Evolutionary conservation across 1,140 invertebrate species (phyloP), one percentile per base, ranked within the genome.

Genomic region (Mylabris phalerata): DNA sequence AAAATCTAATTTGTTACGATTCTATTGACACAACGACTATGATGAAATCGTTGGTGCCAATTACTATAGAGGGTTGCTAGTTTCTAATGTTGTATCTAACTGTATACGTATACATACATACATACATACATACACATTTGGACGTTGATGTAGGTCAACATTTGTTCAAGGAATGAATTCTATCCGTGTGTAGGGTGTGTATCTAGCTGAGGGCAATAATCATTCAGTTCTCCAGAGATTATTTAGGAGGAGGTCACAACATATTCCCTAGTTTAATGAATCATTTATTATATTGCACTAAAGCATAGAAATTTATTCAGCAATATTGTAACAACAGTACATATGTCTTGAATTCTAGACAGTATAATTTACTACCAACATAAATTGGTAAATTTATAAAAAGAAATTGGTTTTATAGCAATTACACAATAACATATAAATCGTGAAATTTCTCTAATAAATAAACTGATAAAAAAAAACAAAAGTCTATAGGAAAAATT

Each of bases 81-180:
- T 54, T 52, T 52, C 50, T 25, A 52, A 52, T 52, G 50, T 40
- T 54, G 51, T 45, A 45, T 41, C 19, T 19, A 19, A 19, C 19
- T 19, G 19, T 19, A 19, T 19, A 19, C 19, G 19, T 19, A 19
- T 19, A 19, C 19, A 19, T 19, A 19, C 19, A 19, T 19, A 19
- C 19, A 19, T 19, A 19, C 19, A 19, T 32, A 32, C 7, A 32
- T 32, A 32, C 32, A 32, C 32, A 32, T 7, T 32, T 54, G 51
- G 51, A 26, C 40, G 51, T 42, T 54, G 51, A 54, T 54, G 50
- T 50, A 61, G 49, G 59, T 61, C 48, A 61, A 61, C 59, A 61
- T 61, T 61, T 61, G 54, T 61, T 44, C 59, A 56, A 50, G 52
- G 47, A 61, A 61, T 61, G 59, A 61, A 57, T 48, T 56, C 45